Conservation (phyloP, 2,113 vertebrate genomes). For the Leptobrachium leishanense region DNA sequence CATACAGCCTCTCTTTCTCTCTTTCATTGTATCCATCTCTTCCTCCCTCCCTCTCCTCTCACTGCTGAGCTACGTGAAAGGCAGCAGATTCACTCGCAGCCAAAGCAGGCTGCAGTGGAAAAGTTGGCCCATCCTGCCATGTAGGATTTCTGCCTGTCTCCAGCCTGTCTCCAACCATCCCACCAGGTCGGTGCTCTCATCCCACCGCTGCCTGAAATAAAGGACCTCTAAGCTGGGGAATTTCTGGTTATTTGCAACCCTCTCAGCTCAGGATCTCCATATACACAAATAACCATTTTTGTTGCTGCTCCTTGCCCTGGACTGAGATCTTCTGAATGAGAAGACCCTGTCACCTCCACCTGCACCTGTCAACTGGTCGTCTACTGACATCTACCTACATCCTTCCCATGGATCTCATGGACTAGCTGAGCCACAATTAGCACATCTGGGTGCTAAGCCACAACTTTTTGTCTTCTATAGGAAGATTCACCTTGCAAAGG, state of each 20-base stretch:
- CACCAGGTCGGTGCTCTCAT: slow-evolving; percentile 5
- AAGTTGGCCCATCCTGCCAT: slow-evolving; percentile 36
- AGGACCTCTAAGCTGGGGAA: slow-evolving; percentile 11
- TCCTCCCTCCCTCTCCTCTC: slow-evolving; percentile 13
- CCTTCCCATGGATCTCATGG: slow-evolving; percentile 26
- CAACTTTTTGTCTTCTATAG: slow-evolving; percentile 20
- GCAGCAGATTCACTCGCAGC: slow-evolving; percentile 1
- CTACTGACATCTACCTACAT: neutral
- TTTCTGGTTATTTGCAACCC: neutral
- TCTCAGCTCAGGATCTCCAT: neutral
- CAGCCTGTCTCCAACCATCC: slow-evolving; percentile 15
- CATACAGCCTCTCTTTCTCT: slow-evolving; percentile 28
- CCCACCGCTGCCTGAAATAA: neutral
- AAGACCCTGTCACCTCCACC: neutral
- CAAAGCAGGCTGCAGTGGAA: slow-evolving; percentile 36
- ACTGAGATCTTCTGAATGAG: neutral
- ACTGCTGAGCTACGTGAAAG: slow-evolving; percentile 22
- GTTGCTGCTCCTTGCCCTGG: slow-evolving; percentile 3
- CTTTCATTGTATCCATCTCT: slow-evolving; percentile 11
- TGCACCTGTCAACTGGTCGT: slow-evolving; percentile 4
- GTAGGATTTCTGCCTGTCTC: neutral
- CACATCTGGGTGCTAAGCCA: neutral
- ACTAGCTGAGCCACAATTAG: slow-evolving; percentile 7
- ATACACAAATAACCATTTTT: neutral
- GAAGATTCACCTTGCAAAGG: slow-evolving; percentile 33